Evolutionary conservation across 1,140 invertebrate species (phyloP), one percentile per base, ranked within the genome.

Genomic region (Drosophila pectinifera): DNA sequence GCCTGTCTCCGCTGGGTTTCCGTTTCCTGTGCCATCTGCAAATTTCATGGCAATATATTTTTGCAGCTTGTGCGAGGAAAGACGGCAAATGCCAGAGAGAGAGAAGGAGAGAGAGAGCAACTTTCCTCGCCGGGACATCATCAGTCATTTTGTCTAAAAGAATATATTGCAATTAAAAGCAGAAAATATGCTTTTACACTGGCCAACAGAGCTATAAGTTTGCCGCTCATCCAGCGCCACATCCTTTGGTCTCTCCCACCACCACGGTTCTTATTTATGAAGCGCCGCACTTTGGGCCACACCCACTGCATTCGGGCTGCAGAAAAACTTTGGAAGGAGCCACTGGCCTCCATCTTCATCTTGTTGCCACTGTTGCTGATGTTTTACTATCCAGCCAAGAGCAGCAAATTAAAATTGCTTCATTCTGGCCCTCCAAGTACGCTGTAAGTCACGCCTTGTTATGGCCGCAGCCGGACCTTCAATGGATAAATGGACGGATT

Each of bases 121-220:
- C 59, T 65, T 42, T 64, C 18, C 59, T 58, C 13, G 41, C 54
- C 46, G 24, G 56, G 70, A 72, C 85, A 89, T 89, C 84, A 89
- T 89, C 84, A 89, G 84, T 89, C 84, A 89, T 89, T 89, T 89
- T 90, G 84, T 90, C 84, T 89, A 80, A 89, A 80, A 89, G 84
- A 89, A 89, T 89, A 89, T 89, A 89, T 89, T 89, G 84, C 84
- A 89, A 89, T 89, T 89, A 89, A 89, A 89, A 89, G 73, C 84
- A 89, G 85, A 90, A 89, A 89, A 89, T 89, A 89, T 89, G 80
- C 84, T 89, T 73, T 83, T 84, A 73, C 73, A 74, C 78, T 85
- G 73, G 67, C 62, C 80, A 80, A 67, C 72, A 67, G 56, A 69
- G 64, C 64, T 56, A 70, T 62, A 80, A 81, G 78, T 77, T 56